phyloP scores from a whole-genome alignment of 2,888 invertebrate genomes.

The Hydriomena furcata region DNA sequence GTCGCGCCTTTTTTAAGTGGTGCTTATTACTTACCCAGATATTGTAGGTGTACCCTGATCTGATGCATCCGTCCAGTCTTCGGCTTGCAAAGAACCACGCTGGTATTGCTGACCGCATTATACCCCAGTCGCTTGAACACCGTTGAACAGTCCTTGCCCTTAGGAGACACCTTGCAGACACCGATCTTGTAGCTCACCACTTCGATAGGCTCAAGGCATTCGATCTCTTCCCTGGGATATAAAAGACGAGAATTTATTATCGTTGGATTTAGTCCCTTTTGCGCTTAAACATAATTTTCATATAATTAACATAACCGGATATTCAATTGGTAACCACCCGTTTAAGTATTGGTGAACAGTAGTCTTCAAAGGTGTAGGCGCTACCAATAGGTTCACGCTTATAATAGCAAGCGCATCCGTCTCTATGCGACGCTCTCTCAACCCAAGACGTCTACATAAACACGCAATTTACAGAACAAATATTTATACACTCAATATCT shows the following conservation, averaged over 20 bases:
- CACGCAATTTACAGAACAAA: constrained; percentile 9
- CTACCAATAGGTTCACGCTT: too few species aligned
- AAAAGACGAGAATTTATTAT: too few species aligned
- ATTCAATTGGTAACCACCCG: too few species aligned
- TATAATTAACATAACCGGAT: too few species aligned
- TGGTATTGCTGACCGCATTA: constrained; percentile 94
- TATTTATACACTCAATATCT: constrained; percentile 3
- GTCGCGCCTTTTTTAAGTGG: neutral
- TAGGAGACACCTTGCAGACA: constrained; percentile 95
- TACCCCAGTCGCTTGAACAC: constrained; percentile 95
- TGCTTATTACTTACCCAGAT: constrained; percentile 92
- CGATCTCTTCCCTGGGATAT: constrained; percentile 87
- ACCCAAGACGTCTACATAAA: neutral
- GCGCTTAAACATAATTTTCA: too few species aligned
- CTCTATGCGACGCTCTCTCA: neutral
- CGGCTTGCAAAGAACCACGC: constrained; percentile 96
- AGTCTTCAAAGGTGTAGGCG: too few species aligned
- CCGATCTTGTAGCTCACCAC: constrained; percentile 98
- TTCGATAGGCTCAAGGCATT: constrained; percentile 95
- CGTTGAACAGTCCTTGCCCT: constrained; percentile 96
- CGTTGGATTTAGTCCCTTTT: too few species aligned
- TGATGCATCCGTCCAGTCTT: constrained; percentile 99
- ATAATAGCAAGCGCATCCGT: too few species aligned
- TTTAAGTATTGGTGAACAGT: too few species aligned
- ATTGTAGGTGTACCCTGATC: constrained; percentile 99